These are phyloP conservation scores for Xiphophorus hellerii DNA, from an alignment of 2,113 vertebrate species.

Conservation along the genomic window DNA sequence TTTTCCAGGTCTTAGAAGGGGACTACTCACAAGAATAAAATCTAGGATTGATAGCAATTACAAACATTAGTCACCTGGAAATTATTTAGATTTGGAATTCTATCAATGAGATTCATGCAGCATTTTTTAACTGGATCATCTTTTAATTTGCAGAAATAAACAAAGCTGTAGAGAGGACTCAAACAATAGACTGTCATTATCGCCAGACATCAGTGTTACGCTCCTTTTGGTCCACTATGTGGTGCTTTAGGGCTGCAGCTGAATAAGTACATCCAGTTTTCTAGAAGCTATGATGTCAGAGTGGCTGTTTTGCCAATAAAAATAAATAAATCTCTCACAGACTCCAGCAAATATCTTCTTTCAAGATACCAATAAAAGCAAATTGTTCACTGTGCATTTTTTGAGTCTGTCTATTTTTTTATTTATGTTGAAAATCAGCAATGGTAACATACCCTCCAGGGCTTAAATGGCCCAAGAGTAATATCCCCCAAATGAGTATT, in stretches of 20 bases:
- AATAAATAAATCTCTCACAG: slow-evolving; percentile 65
- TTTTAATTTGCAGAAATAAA: not conserved
- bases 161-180: not conserved
- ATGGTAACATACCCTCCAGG: slow-evolving; percentile 7
- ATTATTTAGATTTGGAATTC: not conserved
- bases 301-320: slow-evolving; percentile 51
- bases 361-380: not conserved
- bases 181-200: not conserved
- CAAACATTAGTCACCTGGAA: not conserved
- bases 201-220: slow-evolving; percentile 11
- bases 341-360: not conserved
- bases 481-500: slow-evolving; percentile 33
- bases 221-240: slow-evolving; percentile 55
- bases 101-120: not conserved
- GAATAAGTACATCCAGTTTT: slow-evolving; percentile 4
- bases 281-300: slow-evolving; percentile 79
- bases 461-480: not conserved
- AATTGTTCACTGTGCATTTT: not conserved
- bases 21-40: too few relatives aligned
- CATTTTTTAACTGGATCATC: not conserved
- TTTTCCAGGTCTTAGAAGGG: too few relatives aligned
- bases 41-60: not conserved
- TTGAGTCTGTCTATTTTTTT: not conserved
- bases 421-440: not conserved
- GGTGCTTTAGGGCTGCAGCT: slow-evolving; percentile 46